Percentiles rank a stretch among this genome's conserved stretches.
Conservation (phyloP, 2,113 vertebrate genomes). For the Numida meleagris region DNA sequence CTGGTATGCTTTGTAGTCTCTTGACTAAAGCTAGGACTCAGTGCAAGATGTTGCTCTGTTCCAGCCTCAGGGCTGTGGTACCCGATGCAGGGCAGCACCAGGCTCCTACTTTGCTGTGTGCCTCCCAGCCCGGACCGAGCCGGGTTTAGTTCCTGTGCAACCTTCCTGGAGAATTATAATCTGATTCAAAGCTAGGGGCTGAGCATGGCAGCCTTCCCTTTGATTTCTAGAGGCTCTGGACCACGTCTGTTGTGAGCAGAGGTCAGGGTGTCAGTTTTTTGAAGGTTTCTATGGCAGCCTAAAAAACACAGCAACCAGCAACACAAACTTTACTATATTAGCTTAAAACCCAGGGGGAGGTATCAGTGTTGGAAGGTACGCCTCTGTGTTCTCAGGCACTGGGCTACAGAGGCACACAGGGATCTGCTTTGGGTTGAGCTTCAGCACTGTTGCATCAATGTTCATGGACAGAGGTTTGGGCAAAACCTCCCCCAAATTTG, state of each 20-base stretch:
- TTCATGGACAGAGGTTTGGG: fast-evolving
- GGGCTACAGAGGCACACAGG: not conserved
- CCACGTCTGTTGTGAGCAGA: not conserved
- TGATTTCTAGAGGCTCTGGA: not conserved
- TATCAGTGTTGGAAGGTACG: not conserved
- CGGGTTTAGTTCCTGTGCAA: not conserved
- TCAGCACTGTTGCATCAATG: not conserved
- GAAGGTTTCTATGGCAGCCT: not conserved
- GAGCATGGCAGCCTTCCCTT: fast-evolving
- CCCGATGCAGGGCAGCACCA: not conserved
- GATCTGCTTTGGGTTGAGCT: not conserved
- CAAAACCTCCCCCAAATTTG: not conserved
- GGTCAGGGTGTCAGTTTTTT: not conserved
- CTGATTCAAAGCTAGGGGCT: not conserved
- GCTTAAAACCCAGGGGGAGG: not conserved
- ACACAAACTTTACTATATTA: not conserved
- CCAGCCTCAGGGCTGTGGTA: too few species aligned
- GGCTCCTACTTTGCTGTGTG: fast-evolving
- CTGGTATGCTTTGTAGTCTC: conserved; percentile 41
- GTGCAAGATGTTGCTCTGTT: not conserved
- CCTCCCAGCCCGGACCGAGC: not conserved
- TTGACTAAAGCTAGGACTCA: not conserved
- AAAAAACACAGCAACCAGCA: not conserved
- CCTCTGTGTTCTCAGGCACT: not conserved
- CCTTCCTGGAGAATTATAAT: not conserved